Evolutionary conservation across 2,113 vertebrate species (phyloP), one percentile per base, ranked within the genome.

Genomic region (Argyrosomus japonicus): DNA sequence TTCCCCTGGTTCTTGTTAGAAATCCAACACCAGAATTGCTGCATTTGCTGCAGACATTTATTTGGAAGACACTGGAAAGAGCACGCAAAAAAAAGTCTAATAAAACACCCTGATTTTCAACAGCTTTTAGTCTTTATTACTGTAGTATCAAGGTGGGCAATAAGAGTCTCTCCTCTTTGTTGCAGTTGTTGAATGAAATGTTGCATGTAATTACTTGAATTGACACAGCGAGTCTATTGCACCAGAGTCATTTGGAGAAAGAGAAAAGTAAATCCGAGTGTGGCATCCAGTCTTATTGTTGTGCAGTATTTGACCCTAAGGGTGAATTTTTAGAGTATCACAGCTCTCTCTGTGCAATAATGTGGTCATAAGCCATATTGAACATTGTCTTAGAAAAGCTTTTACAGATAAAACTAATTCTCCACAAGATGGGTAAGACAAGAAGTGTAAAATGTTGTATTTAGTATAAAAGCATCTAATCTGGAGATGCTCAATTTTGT

Each of bases 1-100:
- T 18, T 75, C 58, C 13, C 25, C 58, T 29, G 17, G 63, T 75
- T 75, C 70, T 63, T 45, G 58, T 51, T 81, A 48, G 47, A 71
- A 80, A 64, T 50, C n/a, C 8, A 68, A 19, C 57, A 63, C 19
- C 25, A 12, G 40, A 79, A 56, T 48, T 69, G 40, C 65, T 84
- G 68, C 53, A 67, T 58, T 68, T 56, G 17, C 63, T 43, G 60
- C 25, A 54, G 25, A 81, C 47, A 6, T 60, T 21, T 48, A 75
- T 69, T 62, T 84, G 50, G 50, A 57, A 25, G 50, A 79, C 19
- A 36, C 6, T 56, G 36, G 8, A 3, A 27, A 53, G 23, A 76
- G 18, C 47, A 56, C 5, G 9, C 40, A 61, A 58, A 27, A 29
- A 17, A 73, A 56, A 17, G 48, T 50, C 19, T 40, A 69, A 45